Evolutionary conservation across 1,140 invertebrate genomes (phyloP), one percentile per base, ranked within the genome.

Genomic region (Brachionus rubens): DNA sequence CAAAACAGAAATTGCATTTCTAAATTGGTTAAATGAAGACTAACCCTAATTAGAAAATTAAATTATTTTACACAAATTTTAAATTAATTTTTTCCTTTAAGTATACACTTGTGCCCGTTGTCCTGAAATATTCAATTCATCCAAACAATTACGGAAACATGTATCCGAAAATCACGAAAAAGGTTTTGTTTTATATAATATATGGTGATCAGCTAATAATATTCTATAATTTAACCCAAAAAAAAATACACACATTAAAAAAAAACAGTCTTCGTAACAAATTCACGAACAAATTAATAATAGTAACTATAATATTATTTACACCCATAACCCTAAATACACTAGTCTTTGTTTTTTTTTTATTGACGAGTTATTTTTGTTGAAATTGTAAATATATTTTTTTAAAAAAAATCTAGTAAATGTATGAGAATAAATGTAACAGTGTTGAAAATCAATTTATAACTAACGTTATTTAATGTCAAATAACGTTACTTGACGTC

Each of bases 141-240:
- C 68, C 19, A 72, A 72, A 9, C 68, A 50, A 54, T 40, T 72
- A 33, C 46, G 68, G 10, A 72, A 72, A 52, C 68, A 72, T 41
- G 68, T 72, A 21, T 72, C 68, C 16, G 68, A 72, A 50, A 72
- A 72, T 50, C 68, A 72, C 28, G 68, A 72, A 50, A 72, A 72
- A 72, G 68, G 68, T 72, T 72, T 72, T 54, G 50, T 72, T 72
- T 72, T 72, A 54, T 72, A 48, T 72, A 72, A 72, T 72, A 50
- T 50, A 48, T 72, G 68, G 68, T 65, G 59, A 65, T 33, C n/a
- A 59, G 19, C 54, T 10, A 59, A 6, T 10, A 52, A 52, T 24
- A 59, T 33, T 33, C 30, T 26, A 50, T 54, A 54, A 30, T 54
- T 28, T 14, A 21, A 54, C 26, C 16, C 3, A 59, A 36, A 36